Percentiles rank a stretch among this genome's conserved stretches.
Conservation (phyloP, 1,140 invertebrate genomes). For the Geopemphigus sp. region DNA sequence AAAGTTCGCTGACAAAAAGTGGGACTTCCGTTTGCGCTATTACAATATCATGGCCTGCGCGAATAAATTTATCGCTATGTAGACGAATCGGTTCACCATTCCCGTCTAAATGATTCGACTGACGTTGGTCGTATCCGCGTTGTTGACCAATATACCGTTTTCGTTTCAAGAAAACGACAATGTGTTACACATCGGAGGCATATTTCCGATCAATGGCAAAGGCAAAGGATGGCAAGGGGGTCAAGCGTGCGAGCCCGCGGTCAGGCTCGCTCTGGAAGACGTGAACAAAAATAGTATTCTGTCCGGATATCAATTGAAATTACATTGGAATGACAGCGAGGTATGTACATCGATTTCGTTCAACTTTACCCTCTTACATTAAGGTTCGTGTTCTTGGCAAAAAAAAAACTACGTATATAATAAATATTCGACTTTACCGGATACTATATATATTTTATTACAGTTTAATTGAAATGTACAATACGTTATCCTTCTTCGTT, state of each 20-base stretch:
- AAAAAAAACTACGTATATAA: too few species aligned
- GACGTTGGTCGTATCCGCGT: not conserved
- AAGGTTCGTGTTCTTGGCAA: too few species aligned
- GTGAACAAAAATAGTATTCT: conserved; percentile 91
- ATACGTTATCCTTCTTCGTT: too few species aligned
- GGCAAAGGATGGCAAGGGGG: conserved; percentile 90
- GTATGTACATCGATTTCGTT: conserved; percentile 61
- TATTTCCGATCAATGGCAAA: conserved; percentile 92
- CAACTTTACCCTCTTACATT: too few species aligned
- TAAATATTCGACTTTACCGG: too few species aligned
- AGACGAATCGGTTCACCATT: not conserved
- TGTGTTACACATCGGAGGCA: conserved; percentile 92
- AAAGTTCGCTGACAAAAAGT: not conserved
- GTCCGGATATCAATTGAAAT: conserved; percentile 83
- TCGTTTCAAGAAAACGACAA: conserved; percentile 55
- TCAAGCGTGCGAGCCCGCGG: conserved; percentile 92
- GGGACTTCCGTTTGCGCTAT: not conserved
- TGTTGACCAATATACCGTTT: not conserved
- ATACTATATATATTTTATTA: too few species aligned
- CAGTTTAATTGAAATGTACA: too few species aligned
- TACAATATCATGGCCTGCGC: not conserved
- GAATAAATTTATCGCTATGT: not conserved
- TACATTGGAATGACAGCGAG: conserved; percentile 97
- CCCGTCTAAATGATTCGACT: conserved; percentile 19
- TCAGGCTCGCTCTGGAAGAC: conserved; percentile 90